These are phyloP conservation scores for Lagopus leucura DNA, from an alignment of 2,113 vertebrate genomes.

Conservation along the genomic window DNA sequence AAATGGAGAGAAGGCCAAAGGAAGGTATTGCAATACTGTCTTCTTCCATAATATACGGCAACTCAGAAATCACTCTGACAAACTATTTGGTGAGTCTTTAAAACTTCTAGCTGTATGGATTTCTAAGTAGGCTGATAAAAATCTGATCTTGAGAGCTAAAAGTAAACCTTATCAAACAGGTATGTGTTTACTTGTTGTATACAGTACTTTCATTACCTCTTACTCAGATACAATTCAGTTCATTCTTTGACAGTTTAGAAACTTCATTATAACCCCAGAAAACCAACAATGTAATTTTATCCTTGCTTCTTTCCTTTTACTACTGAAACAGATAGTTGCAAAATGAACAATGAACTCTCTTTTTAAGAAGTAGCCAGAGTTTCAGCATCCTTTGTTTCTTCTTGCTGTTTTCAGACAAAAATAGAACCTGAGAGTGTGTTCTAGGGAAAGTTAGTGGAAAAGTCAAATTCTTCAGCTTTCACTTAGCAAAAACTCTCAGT, in stretches of 20 bases:
- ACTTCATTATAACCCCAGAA: conserved; percentile 17
- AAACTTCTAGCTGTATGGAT: neutral
- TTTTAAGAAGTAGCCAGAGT: neutral
- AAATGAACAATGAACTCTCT: conserved; percentile 21
- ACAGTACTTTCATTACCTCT: neutral
- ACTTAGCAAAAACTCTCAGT: neutral
- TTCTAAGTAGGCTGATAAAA: neutral
- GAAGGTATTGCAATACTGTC: neutral
- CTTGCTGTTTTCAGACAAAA: conserved; percentile 24
- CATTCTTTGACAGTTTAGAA: neutral
- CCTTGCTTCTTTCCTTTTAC: neutral
- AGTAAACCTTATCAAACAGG: neutral
- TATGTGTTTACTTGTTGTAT: neutral
- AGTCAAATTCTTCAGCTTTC: neutral
- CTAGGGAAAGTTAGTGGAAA: neutral
- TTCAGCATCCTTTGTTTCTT: conserved; percentile 24
- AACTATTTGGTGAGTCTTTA: neutral
- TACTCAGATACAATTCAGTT: conserved; percentile 3
- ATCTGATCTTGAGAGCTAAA: neutral
- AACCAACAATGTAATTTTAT: conserved; percentile 2
- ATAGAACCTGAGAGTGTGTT: neutral
- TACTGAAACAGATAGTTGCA: neutral
- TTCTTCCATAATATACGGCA: neutral
- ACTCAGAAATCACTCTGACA: neutral
- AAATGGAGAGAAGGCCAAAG: neutral